Conservation (phyloP, 1,140 invertebrate genomes). For the Drosophila tropicalis region DNA sequence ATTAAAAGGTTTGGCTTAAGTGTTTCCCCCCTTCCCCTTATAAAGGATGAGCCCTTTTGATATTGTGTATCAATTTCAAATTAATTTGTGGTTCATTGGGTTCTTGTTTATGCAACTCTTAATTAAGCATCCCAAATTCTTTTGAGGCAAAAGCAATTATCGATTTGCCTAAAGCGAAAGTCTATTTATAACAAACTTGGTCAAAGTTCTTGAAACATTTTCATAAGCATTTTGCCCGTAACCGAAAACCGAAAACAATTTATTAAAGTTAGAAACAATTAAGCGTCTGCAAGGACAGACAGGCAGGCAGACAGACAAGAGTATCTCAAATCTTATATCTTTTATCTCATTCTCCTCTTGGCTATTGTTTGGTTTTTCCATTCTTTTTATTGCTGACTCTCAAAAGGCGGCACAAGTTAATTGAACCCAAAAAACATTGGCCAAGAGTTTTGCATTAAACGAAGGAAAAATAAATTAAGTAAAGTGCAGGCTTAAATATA, state of each 20-base stretch:
- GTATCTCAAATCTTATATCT: conserved; percentile 6
- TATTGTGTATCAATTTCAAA: conserved; percentile 8
- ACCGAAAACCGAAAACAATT: conserved; percentile 9
- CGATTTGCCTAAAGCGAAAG: conserved; percentile 1
- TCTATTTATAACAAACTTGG: conserved; percentile 10
- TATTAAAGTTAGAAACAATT: conserved; percentile 12
- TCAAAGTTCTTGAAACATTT: conserved; percentile 5
- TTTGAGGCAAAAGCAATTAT: neutral
- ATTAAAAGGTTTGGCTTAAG: conserved; percentile 5
- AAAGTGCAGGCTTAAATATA: neutral
- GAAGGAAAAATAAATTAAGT: conserved; percentile 2
- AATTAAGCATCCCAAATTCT: conserved; percentile 5
- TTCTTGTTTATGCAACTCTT: conserved; percentile 8
- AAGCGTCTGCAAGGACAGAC: neutral
- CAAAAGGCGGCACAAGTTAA: conserved; percentile 5
- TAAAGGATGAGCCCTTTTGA: neutral
- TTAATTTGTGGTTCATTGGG: conserved; percentile 9
- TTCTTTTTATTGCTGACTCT: neutral
- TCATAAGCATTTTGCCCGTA: conserved; percentile 6
- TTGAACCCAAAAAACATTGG: neutral
- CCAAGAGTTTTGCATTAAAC: conserved; percentile 1
- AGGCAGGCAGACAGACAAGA: neutral
- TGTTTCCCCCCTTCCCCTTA: neutral
- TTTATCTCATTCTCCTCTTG: neutral
- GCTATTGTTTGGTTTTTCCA: neutral